Conservation (phyloP, 2,888 invertebrate genomes). For the Tryphoninae sp. region DNA sequence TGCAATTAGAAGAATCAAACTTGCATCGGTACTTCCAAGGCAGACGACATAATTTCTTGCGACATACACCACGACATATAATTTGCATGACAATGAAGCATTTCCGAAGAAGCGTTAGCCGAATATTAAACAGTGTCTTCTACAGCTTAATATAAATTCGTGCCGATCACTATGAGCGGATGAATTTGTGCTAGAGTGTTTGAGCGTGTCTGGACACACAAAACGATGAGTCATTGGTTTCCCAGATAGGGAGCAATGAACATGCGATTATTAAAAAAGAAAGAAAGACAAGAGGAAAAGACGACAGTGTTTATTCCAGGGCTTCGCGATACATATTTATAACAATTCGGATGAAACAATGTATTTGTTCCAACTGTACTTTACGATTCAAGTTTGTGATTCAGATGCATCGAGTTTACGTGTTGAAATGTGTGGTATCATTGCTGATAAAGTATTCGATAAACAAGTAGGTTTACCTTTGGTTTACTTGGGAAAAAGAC, state of each 20-base stretch:
- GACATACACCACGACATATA: not conserved
- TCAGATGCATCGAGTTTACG: slow-evolving; percentile 70
- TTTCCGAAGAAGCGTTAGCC: not conserved
- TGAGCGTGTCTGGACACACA: not conserved
- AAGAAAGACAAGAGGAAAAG: slow-evolving; percentile 29
- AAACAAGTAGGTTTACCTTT: slow-evolving; percentile 7
- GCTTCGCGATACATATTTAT: slow-evolving; percentile 36
- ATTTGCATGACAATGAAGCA: slow-evolving; percentile 49
- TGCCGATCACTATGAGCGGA: not conserved
- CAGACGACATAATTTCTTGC: slow-evolving; percentile 2
- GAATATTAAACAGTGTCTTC: slow-evolving; percentile 31
- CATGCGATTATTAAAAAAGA: slow-evolving; percentile 19
- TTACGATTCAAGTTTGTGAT: slow-evolving; percentile 65
- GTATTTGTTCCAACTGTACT: slow-evolving; percentile 74
- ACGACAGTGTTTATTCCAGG: slow-evolving; percentile 53
- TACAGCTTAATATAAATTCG: not conserved
- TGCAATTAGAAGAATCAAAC: slow-evolving; percentile 73
- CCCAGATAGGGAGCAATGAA: slow-evolving; percentile 31
- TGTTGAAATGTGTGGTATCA: slow-evolving; percentile 38
- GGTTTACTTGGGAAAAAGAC: no score
- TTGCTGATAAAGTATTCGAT: slow-evolving; percentile 12
- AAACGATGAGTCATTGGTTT: slow-evolving; percentile 56
- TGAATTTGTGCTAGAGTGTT: not conserved
- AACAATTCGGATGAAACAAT: not conserved
- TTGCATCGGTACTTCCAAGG: not conserved